These are phyloP conservation scores for Cydia amplana DNA, from an alignment of 1,140 invertebrate genomes.

Conservation along the genomic window DNA sequence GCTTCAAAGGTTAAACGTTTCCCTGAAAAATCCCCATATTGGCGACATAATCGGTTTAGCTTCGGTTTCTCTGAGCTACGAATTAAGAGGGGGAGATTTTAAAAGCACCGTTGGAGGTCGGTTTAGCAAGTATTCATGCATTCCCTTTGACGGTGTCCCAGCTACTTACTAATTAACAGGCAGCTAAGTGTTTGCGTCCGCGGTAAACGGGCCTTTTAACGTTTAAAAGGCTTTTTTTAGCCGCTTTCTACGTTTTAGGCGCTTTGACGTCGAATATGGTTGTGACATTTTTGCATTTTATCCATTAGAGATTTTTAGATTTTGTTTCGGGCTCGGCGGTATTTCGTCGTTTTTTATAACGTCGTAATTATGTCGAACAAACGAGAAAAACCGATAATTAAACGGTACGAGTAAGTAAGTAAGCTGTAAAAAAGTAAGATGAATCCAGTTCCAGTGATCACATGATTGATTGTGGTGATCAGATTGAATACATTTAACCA, in stretches of 20 bases:
- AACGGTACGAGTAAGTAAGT: neutral
- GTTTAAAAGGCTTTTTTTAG: conserved; percentile 75
- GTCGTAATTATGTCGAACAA: neutral
- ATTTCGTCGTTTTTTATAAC: neutral
- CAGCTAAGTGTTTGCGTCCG: conserved; percentile 78
- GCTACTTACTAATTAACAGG: conserved; percentile 78
- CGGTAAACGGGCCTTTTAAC: conserved; percentile 78
- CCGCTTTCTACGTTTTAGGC: conserved; percentile 64
- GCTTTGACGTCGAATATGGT: conserved; percentile 70
- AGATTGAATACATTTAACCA: too few species aligned
- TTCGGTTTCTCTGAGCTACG: conserved; percentile 73
- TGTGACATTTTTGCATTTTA: conserved; percentile 68
- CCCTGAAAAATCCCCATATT: conserved; percentile 69
- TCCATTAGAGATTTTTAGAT: conserved; percentile 49
- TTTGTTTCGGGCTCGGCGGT: neutral
- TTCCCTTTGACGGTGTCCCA: conserved; percentile 76
- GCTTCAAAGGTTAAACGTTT: conserved; percentile 41
- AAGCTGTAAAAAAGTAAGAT: too few species aligned
- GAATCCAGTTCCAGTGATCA: too few species aligned
- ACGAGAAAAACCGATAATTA: neutral
- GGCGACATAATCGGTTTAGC: conserved; percentile 75
- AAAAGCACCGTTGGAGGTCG: conserved; percentile 74
- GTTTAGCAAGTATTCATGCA: conserved; percentile 76
- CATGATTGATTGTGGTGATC: too few species aligned
- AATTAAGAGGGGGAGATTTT: conserved; percentile 76